phyloP scores from a whole-genome alignment of 2,113 vertebrate genomes.

The Ciconia maguari region DNA sequence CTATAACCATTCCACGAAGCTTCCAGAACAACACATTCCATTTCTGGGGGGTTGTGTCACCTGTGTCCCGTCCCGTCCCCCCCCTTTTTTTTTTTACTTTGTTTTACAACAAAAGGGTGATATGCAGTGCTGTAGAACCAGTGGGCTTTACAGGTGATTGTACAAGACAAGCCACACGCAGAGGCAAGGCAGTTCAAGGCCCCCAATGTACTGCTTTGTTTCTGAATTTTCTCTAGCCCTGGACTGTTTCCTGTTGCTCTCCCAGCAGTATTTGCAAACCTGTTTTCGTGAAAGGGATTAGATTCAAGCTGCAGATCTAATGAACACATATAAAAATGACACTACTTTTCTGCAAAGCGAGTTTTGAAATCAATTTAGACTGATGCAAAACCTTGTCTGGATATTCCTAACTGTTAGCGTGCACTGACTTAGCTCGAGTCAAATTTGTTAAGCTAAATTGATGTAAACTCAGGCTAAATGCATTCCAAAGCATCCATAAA shows the following conservation, averaged over 20 bases:
- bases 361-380: not conserved
- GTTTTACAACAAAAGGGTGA: not conserved
- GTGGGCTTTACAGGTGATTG: not conserved
- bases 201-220: not conserved
- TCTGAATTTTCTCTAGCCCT: not conserved
- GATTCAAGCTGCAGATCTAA: not conserved
- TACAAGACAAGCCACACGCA: not conserved
- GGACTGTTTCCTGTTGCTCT: not conserved
- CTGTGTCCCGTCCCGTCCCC: too few relatives aligned
- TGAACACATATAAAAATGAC: not conserved
- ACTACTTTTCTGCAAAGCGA: not conserved
- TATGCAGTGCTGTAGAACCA: not conserved
- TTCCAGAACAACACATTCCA: not conserved
- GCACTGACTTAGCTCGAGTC: not conserved
- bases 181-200: not conserved
- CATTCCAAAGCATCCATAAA: not conserved
- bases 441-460: not conserved
- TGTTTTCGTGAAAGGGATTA: not conserved
- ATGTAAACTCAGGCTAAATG: not conserved
- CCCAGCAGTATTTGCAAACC: not conserved
- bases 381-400: not conserved
- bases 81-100: fast-evolving
- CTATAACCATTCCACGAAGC: not conserved
- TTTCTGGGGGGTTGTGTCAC: fast-evolving
- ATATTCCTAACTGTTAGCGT: not conserved